Evolutionary conservation across 2,888 invertebrate species (phyloP), one percentile per base, ranked within the genome.

Genomic region (Leptarthrus brevirostris): DNA sequence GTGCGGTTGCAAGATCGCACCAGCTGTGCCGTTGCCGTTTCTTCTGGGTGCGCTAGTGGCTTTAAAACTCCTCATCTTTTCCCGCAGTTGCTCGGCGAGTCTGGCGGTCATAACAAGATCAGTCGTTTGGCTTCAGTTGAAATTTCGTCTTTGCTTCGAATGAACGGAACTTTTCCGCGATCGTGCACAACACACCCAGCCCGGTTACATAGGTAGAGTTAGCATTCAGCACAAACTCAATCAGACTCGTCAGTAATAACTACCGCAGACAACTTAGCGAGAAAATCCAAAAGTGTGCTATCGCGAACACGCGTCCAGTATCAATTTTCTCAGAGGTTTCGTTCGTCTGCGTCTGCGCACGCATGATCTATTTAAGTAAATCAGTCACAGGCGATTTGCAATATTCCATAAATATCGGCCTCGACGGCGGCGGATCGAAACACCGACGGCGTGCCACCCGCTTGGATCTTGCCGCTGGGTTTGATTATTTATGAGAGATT

Each of bases 1-100:
- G 44, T 64, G 47, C 22, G 24, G 44, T 64, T 44, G 40, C 64
- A 44, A 47, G 47, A 64, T 44, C 64, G 12, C 54, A 24, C 64
- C 64, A 44, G 64, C 64, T 64, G 64, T 64, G 64, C 64, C 16
- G 64, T 47, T 64, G 64, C 64, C 16, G 64, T 47, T 47, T 44
- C 64, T 64, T 44, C 58, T 64, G 64, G 10, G 64, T 64, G 64
- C 22, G 44, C 44, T 14, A 47, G 34, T 44, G 24, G 44, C 44
- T 26, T 47, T 24, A n/a, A 47, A 24, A 24, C 64, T 47, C 24
- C 44, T 47, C 40, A 22, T 64, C 26, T 24, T 64, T 64, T 64
- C 64, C 26, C 64, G n/a, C n/a, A 64, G 40, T 44, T 64, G 64
- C 47, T 64, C 36, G 12, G 36, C 18, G 36, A 36, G 36, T 61